Percentiles rank a stretch among this genome's conserved stretches.
phyloP scores from a whole-genome alignment of 2,113 vertebrate genomes.

The Antigone vipio region DNA sequence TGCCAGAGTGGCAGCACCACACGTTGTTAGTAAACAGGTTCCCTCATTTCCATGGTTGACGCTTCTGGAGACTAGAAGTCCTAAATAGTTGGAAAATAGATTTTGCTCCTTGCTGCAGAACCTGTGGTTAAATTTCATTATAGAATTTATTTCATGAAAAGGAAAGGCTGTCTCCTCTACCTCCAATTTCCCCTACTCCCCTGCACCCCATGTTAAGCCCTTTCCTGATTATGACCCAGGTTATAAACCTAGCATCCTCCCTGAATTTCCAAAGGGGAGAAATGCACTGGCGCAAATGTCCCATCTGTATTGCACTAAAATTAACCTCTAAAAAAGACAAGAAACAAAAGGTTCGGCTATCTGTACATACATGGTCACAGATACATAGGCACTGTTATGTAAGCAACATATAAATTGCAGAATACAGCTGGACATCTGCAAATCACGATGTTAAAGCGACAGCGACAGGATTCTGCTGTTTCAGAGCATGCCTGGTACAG shows the following conservation, averaged over 20 bases:
- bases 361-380: background rate
- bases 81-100: slow-evolving; percentile 32
- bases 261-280: slow-evolving; percentile 1
- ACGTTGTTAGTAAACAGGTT: slow-evolving; percentile 47
- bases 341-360: slow-evolving; percentile 21
- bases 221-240: slow-evolving; percentile 4
- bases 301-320: background rate
- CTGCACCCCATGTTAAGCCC: background rate
- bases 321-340: background rate
- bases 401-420: background rate
- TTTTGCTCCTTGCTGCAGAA: slow-evolving; percentile 37
- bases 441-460: background rate
- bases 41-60: slow-evolving; percentile 29
- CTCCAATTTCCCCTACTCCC: background rate
- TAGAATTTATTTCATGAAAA: slow-evolving; percentile 38
- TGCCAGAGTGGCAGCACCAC: background rate
- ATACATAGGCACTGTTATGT: background rate
- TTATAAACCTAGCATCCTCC: background rate
- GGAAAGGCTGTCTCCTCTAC: background rate
- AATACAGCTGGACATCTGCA: slow-evolving; percentile 43
- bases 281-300: background rate
- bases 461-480: slow-evolving; percentile 38
- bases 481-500: background rate
- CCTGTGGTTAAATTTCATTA: slow-evolving; percentile 20
- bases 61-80: slow-evolving; percentile 1